Evolutionary conservation across 2,888 invertebrate species (phyloP), one percentile per base, ranked within the genome.

Genomic region (Meloe dianella): DNA sequence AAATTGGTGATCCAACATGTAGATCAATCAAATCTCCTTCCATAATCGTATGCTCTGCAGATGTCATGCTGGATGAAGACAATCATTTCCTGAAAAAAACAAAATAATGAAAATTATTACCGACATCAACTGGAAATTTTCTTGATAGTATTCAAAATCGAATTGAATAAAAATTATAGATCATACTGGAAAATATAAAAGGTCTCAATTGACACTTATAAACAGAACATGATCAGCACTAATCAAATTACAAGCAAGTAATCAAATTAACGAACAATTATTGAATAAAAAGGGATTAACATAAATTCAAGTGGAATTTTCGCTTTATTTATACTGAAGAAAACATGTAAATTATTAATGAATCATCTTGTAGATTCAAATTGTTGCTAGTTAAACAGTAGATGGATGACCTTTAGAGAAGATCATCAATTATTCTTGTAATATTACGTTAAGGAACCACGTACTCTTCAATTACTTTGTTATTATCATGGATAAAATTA

Each of bases 1-100:
- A 72, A 60, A 80, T 75, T 3, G 81, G 80, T 0, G 82, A 80
- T 22, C 76, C 77, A n/a, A 79, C 79, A 63, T 80, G 76, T 57
- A 83, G 78, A 71, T 83, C 81, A 66, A 83, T 83, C 57, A 83
- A 70, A 65, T 83, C 82, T 56, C 73, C 77, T 63, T 79, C 79
- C 67, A 71, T 69, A 61, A 71, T 73, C 8, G 20, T 9, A 20
- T 8, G 7, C 20, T 47, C 47, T 67, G 71, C 61, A 67, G 73
- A 74, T 72, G 75, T 73, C 58, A 69, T 72, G 47, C 57, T 63
- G 57, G 66, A 58, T 68, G 58, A 60, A 47, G 57, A 58, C 41
- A 73, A 54, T 61, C 77, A 74, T 77, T 62, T 74, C 76, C 76
- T 77, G 73, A 29, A 74, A n/a, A n/a, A 75, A 12, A 63, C 68